Conservation (phyloP, 1,140 invertebrate genomes). For the Carposina sasakii region DNA sequence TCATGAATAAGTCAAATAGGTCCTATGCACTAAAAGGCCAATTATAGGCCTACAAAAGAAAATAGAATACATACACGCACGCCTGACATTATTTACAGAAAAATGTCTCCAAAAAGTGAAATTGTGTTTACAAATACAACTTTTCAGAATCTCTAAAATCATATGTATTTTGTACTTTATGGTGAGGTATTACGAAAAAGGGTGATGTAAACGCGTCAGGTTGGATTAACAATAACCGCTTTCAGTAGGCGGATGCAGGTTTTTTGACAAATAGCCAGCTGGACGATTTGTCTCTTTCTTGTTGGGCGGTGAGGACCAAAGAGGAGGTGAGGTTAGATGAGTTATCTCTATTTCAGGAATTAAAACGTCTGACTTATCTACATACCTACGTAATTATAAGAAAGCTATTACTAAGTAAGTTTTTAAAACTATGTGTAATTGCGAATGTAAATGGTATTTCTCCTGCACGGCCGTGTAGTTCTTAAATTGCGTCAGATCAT, state of each 20-base stretch:
- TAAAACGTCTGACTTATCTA: not conserved
- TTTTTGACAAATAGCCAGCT: slow-evolving; percentile 69
- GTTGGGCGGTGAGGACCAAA: slow-evolving; percentile 53
- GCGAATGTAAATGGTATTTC: not conserved
- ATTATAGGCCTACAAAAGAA: too few species aligned
- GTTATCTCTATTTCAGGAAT: not conserved
- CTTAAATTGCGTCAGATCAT: not conserved
- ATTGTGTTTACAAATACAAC: too few species aligned
- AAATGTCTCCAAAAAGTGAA: too few species aligned
- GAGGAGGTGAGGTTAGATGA: slow-evolving; percentile 26
- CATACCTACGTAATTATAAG: not conserved
- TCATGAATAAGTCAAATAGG: too few species aligned
- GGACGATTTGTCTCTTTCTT: slow-evolving; percentile 66
- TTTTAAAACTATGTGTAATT: not conserved
- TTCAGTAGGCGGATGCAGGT: slow-evolving; percentile 65
- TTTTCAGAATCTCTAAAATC: too few species aligned
- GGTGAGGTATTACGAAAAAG: too few species aligned
- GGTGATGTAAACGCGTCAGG: too few species aligned
- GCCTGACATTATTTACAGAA: too few species aligned
- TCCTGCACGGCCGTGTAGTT: not conserved
- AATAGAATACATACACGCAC: too few species aligned
- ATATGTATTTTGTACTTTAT: too few species aligned
- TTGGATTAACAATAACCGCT: slow-evolving; percentile 62
- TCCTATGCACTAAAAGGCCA: too few species aligned
- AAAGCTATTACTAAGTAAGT: not conserved